These are phyloP conservation scores for Drosophila micromelanica DNA, from an alignment of 1,140 invertebrate species.

Conservation along the genomic window DNA sequence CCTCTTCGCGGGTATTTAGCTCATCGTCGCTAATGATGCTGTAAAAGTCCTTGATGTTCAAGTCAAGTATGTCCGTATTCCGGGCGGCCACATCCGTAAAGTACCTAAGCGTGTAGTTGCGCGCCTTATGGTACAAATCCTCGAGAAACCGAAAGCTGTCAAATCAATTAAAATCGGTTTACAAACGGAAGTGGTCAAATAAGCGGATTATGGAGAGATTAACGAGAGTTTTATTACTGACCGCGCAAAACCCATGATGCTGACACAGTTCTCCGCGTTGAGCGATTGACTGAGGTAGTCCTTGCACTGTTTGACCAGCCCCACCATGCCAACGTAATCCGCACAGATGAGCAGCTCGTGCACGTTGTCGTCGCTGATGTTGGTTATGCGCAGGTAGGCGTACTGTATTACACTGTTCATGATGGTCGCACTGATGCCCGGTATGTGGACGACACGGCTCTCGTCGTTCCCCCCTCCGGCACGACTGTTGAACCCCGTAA, in stretches of 20 bases:
- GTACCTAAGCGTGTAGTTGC: constrained; percentile 89
- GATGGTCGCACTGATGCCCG: constrained; percentile 90
- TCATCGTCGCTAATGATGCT: constrained; percentile 90
- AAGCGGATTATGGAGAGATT: background rate
- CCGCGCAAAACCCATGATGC: constrained; percentile 91
- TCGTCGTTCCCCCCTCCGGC: constrained; percentile 85
- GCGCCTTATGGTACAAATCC: constrained; percentile 88
- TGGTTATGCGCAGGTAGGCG: constrained; percentile 90
- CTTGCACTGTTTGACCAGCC: constrained; percentile 91
- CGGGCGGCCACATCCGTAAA: constrained; percentile 89
- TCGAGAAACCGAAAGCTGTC: constrained; percentile 85
- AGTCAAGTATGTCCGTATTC: constrained; percentile 89
- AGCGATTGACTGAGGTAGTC: constrained; percentile 89
- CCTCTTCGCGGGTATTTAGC: constrained; percentile 88
- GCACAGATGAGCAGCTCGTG: constrained; percentile 90
- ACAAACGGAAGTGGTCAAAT: background rate
- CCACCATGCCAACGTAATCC: constrained; percentile 92
- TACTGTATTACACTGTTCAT: constrained; percentile 92
- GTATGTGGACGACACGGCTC: constrained; percentile 86
- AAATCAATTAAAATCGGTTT: constrained; percentile 57
- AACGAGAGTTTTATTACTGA: constrained; percentile 8
- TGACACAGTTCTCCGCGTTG: constrained; percentile 91
- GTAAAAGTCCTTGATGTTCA: constrained; percentile 89
- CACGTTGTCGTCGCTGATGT: constrained; percentile 91
- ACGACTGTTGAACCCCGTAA: constrained; percentile 87